These are phyloP conservation scores for Polypedilum pembai DNA, from an alignment of 1,140 invertebrate genomes.

Conservation along the genomic window DNA sequence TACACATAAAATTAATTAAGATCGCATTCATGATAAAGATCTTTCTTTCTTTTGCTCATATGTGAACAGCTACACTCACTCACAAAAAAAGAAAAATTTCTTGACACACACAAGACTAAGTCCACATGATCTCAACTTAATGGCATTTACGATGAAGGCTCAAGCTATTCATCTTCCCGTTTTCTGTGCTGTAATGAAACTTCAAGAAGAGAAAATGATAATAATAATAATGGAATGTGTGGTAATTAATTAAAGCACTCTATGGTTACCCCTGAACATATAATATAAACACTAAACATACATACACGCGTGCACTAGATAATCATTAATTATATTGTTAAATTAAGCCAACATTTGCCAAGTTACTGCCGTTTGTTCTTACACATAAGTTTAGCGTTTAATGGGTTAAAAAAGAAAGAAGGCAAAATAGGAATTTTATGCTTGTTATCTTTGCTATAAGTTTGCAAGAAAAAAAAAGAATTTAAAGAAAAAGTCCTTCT, in stretches of 20 bases:
- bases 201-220: background rate
- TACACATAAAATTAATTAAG: constrained; percentile 14
- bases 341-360: constrained; percentile 16
- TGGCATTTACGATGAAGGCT: constrained; percentile 16
- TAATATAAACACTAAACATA: too few relatives aligned
- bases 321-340: constrained; percentile 27
- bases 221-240: too few relatives aligned
- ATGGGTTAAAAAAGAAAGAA: too few relatives aligned
- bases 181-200: background rate
- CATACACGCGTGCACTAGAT: background rate
- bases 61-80: background rate
- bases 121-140: constrained; percentile 12
- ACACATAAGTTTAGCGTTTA: too few relatives aligned
- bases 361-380: too few relatives aligned
- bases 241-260: too few relatives aligned
- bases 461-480: too few relatives aligned
- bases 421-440: too few relatives aligned
- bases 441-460: too few relatives aligned
- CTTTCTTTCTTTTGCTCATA: background rate
- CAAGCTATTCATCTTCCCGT: background rate
- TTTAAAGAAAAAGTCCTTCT: too few relatives aligned
- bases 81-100: too few relatives aligned
- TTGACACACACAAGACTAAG: background rate
- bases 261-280: too few relatives aligned
- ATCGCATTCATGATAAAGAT: constrained; percentile 18